phyloP scores from a whole-genome alignment of 37 sponge, comb jelly and placozoan genomes.

The Axinella damicornis region DNA sequence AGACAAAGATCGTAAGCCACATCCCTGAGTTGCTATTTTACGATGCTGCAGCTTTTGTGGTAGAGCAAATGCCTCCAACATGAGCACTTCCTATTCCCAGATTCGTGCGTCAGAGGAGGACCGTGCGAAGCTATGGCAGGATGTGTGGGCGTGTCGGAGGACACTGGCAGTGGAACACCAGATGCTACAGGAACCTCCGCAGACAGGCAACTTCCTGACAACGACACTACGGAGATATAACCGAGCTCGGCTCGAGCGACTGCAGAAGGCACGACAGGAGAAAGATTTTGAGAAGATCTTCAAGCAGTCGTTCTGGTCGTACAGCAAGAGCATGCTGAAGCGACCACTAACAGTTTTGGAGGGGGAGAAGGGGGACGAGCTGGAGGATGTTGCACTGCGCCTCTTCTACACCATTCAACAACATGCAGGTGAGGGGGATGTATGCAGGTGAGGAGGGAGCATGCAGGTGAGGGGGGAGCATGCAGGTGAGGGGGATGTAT shows the following conservation, averaged over 20 bases:
- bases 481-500: too few relatives aligned
- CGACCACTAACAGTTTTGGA: slow-evolving; percentile 83
- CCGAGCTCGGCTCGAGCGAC: slow-evolving; percentile 68
- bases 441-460: too few relatives aligned
- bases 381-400: slow-evolving; percentile 79
- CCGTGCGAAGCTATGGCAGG: slow-evolving; percentile 74
- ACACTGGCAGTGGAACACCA: slow-evolving; percentile 87
- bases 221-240: slow-evolving; percentile 90
- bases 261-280: slow-evolving; percentile 74
- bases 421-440: slow-evolving; percentile 85
- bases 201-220: slow-evolving; percentile 88
- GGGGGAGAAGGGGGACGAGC: slow-evolving; percentile 79
- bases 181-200: slow-evolving; percentile 85
- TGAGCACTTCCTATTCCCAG: too few relatives aligned
- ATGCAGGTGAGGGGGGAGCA: too few relatives aligned
- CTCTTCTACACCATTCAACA: slow-evolving; percentile 86
- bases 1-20: slow-evolving; percentile 63
- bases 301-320: slow-evolving; percentile 95
- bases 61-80: neutral
- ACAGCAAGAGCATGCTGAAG: slow-evolving; percentile 84
- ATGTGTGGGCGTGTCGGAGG: slow-evolving; percentile 72
- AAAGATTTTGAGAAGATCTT: slow-evolving; percentile 93
- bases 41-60: neutral
- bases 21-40: too few relatives aligned
- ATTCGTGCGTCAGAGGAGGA: slow-evolving; percentile 75